phyloP scores from a whole-genome alignment of 2,797 vertebrate genomes.

The Acanthurus leucopareius region DNA sequence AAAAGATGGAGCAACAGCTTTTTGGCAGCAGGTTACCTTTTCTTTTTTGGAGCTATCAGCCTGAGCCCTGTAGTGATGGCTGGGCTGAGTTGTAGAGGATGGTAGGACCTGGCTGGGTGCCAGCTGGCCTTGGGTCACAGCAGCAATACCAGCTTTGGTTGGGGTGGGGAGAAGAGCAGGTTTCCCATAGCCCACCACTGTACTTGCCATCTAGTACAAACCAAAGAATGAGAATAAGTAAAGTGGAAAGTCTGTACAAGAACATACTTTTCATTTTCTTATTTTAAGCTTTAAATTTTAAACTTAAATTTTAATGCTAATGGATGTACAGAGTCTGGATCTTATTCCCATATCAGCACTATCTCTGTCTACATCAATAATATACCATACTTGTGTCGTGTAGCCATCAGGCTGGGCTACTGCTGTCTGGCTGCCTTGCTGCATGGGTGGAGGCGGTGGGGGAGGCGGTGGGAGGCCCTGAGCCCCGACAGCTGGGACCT shows the following conservation, averaged over 20 bases:
- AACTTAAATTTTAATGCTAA: too few relatives aligned
- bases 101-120: constrained; percentile 85
- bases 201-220: constrained; percentile 83
- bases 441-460: constrained; percentile 95
- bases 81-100: constrained; percentile 88
- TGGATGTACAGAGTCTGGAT: too few relatives aligned
- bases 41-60: constrained; percentile 97
- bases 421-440: constrained; percentile 88
- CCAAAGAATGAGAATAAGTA: neutral
- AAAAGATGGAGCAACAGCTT: neutral
- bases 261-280: neutral
- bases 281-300: too few relatives aligned
- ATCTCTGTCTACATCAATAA: too few relatives aligned
- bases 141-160: constrained; percentile 74
- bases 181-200: constrained; percentile 83
- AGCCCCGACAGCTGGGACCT: constrained; percentile 89
- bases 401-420: constrained; percentile 89
- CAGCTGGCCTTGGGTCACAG: constrained; percentile 80
- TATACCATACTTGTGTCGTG: constrained; percentile 86
- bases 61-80: constrained; percentile 89
- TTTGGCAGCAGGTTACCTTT: constrained; percentile 85
- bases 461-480: constrained; percentile 96
- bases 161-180: constrained; percentile 85
- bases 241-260: neutral
- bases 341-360: neutral